Percentiles rank a stretch among this genome's conserved stretches.
Conservation (phyloP, 2,113 vertebrate species). For the Chloebia gouldiae region DNA sequence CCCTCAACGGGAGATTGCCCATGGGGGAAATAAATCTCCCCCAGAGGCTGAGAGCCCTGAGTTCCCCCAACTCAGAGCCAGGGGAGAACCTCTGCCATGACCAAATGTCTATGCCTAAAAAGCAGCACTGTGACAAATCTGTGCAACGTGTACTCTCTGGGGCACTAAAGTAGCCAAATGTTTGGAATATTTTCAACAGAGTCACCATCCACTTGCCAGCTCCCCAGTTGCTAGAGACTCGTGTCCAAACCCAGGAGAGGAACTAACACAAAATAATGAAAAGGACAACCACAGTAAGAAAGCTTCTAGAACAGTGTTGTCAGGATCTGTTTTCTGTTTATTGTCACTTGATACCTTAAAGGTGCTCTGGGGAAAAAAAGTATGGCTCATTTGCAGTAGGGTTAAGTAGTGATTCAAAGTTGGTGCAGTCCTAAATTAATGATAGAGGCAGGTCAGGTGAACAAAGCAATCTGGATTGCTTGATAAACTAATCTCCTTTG, state of each 20-base stretch:
- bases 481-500: background rate
- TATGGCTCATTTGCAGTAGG: background rate
- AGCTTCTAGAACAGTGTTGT: background rate
- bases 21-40: background rate
- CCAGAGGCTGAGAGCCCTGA: background rate
- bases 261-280: background rate
- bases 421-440: background rate
- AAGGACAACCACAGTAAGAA: background rate
- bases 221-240: background rate
- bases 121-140: background rate
- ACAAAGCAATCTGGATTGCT: background rate
- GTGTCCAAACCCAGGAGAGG: background rate
- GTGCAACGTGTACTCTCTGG: fast-evolving
- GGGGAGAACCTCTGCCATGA: background rate
- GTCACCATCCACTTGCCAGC: background rate
- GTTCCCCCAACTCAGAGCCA: background rate
- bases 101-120: background rate
- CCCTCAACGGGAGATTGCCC: background rate
- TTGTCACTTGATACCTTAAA: background rate
- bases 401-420: background rate
- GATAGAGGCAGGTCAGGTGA: background rate
- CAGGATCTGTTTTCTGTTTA: background rate
- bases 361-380: background rate
- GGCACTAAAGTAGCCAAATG: background rate
- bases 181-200: background rate